phyloP scores from a whole-genome alignment of 2,888 invertebrate genomes.

The Leucozona laternaria region DNA sequence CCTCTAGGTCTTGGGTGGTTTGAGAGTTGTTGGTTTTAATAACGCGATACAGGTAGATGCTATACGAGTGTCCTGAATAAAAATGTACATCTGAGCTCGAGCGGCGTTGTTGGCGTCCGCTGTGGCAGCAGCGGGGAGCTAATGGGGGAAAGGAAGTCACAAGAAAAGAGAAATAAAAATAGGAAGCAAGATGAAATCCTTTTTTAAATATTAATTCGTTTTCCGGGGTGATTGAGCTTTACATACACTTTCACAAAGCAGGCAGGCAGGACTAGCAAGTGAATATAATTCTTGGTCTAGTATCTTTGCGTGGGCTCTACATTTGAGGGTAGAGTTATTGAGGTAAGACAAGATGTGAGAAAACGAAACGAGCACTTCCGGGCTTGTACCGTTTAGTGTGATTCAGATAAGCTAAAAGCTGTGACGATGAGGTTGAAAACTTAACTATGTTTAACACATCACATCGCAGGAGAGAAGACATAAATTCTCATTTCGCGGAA shows the following conservation, averaged over 20 bases:
- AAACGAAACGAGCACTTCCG: conserved; percentile 44
- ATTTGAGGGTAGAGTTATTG: not conserved
- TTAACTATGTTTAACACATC: conserved; percentile 22
- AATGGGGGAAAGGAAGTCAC: conserved; percentile 12
- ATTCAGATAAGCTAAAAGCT: not conserved
- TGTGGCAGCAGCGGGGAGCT: not conserved
- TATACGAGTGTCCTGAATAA: conserved; percentile 68
- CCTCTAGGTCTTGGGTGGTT: conserved; percentile 46
- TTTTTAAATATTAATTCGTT: conserved; percentile 76
- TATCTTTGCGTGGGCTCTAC: conserved; percentile 39
- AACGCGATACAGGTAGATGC: conserved; percentile 60
- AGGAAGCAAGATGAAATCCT: conserved; percentile 63
- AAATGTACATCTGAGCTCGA: conserved; percentile 48
- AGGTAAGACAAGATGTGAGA: conserved; percentile 3
- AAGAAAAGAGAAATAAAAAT: conserved; percentile 49
- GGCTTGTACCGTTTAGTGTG: not conserved
- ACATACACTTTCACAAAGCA: conserved; percentile 43
- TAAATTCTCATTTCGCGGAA: conserved; percentile 4
- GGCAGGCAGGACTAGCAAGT: conserved; percentile 4
- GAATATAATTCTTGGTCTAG: conserved; percentile 38
- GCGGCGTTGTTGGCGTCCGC: not conserved
- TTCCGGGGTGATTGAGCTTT: conserved; percentile 77
- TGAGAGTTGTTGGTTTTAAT: conserved; percentile 46
- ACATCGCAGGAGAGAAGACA: conserved; percentile 3
- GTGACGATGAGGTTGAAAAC: not conserved